These are phyloP conservation scores for Colletes collaris DNA, from an alignment of 2,888 invertebrate species.

Conservation along the genomic window DNA sequence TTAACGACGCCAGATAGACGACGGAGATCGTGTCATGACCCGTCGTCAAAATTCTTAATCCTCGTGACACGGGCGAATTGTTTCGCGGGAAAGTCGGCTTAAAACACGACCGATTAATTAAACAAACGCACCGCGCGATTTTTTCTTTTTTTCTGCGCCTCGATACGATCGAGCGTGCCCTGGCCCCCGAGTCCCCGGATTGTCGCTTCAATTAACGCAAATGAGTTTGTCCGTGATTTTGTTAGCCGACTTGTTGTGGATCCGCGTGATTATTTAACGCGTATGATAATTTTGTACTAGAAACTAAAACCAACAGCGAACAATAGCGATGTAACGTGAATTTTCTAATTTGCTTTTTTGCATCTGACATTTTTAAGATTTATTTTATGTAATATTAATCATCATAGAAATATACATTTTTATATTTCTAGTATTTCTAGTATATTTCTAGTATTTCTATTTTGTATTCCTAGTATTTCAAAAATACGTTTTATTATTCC, in stretches of 20 bases:
- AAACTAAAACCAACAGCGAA: no score
- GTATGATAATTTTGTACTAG: no score
- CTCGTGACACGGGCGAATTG: slow-evolving; percentile 29
- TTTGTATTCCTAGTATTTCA: no score
- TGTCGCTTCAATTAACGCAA: slow-evolving; percentile 17
- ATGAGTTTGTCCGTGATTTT: slow-evolving; percentile 6
- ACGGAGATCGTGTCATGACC: slow-evolving; percentile 33
- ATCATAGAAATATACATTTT: no score
- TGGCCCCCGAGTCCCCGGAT: not conserved
- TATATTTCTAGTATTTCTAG: no score
- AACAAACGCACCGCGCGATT: slow-evolving; percentile 1
- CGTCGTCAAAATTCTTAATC: slow-evolving; percentile 41
- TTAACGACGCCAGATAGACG: slow-evolving; percentile 58
- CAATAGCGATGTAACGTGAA: no score
- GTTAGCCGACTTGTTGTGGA: not conserved
- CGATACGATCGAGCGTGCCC: slow-evolving; percentile 14
- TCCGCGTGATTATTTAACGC: no score
- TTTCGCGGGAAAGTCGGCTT: slow-evolving; percentile 22
- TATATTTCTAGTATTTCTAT: no score
- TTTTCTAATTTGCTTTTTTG: no score
- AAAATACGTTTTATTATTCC: no score
- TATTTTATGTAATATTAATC: no score
- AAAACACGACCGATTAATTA: slow-evolving; percentile 12
- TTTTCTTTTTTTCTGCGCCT: not conserved
- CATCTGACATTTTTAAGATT: no score